Evolutionary conservation across 2,888 invertebrate genomes (phyloP).

Genomic region (Acanthosoma haemorrhoidale): DNA sequence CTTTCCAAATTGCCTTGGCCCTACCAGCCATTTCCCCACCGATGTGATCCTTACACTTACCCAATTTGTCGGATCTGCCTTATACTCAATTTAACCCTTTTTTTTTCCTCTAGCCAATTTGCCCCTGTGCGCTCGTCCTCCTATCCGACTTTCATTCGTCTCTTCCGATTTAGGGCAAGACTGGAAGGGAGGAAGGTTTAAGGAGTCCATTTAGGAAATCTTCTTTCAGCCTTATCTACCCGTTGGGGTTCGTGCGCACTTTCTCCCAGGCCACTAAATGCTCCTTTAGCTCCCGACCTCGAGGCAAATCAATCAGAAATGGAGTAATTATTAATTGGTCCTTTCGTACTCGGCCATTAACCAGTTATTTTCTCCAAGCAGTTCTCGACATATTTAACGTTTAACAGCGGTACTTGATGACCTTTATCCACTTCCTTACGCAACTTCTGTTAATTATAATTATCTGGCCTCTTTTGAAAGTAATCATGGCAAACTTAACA

Average conservation of each 20-base stretch:
- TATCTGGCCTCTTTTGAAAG: not conserved
- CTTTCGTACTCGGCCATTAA: not conserved
- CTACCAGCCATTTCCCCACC: too few relatives aligned
- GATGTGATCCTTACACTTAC: not conserved
- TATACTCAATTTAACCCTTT: not conserved
- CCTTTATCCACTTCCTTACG: not conserved
- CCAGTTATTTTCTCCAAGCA: not conserved
- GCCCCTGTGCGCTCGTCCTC: too few relatives aligned
- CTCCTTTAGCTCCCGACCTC: not conserved
- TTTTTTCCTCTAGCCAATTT: too few relatives aligned
- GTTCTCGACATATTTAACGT: not conserved
- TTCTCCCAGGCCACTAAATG: not conserved
- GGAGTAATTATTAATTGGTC: not conserved
- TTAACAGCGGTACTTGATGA: not conserved
- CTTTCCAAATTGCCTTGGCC: not conserved
- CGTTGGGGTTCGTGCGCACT: not conserved
- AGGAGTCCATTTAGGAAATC: constrained; percentile 1
- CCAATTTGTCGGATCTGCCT: not conserved
- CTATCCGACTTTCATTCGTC: not conserved
- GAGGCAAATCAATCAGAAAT: constrained; percentile 8
- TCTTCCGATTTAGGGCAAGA: not conserved
- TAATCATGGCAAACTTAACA: too few relatives aligned
- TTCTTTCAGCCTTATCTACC: not conserved
- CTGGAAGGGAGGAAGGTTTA: too few relatives aligned
- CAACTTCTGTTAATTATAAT: not conserved